Evolutionary conservation across 2,888 invertebrate genomes (phyloP), one percentile per base, ranked within the genome.

Genomic region (Pseudococcus longispinus): DNA sequence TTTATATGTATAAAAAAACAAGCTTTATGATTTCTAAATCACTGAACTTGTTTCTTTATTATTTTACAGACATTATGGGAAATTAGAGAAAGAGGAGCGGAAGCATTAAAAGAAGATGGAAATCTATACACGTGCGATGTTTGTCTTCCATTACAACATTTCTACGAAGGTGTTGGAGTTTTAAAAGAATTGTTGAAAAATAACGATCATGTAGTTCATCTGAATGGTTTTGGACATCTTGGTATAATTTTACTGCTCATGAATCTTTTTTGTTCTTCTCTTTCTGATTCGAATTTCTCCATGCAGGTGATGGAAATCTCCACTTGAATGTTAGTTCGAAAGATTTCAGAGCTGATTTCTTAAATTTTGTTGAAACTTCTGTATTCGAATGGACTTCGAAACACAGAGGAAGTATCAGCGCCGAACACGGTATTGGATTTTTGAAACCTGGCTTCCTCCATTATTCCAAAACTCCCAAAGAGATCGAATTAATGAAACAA

Each of bases 341-440:
- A 13, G 32, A 42, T 2, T 93, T 93, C 88, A 91, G 94, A 1
- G 91, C 92, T 15, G 90, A 93, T 0, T 90, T 91, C 83, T 89
- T 91, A 18, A 89, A 91, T 42, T 89, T 92, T 1, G 89, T 91
- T 89, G 98, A 98, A 90, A 96, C 97, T 0, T 97, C 93, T 90
- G 93, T 99, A 44, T 98, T 95, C 90, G 96, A 98, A 90, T 96
- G 95, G 92, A 95, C 96, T 0, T 92, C 94, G 0, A 92, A 94
- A 89, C 90, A 95, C 44, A 93, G 93, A 9, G 99, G 99, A 1
- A 98, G 98, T 89, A 93, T 96, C 4, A 98, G 98, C 90, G 98
- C 99, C 0, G 99, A 99, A 91, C 99, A 99, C 91, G 99, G 99
- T 0, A 94, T 99, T 65, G 99, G 98, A 0, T 96, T 97, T 90